These are phyloP conservation scores for Mesorhabditis spiculigera DNA, from an alignment of 2,888 invertebrate genomes.

Conservation along the genomic window DNA sequence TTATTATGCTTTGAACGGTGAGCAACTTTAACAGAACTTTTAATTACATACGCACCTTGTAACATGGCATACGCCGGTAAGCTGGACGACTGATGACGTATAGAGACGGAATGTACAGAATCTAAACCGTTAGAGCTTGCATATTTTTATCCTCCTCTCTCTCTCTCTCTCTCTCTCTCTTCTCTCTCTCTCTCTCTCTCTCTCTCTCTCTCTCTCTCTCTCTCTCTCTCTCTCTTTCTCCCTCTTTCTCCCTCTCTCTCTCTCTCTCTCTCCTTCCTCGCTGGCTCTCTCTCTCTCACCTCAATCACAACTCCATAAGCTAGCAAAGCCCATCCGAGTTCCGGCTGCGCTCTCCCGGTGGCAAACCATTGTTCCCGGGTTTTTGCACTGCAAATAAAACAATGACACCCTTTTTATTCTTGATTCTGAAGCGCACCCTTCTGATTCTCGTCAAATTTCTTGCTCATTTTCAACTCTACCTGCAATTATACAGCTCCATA, in stretches of 20 bases:
- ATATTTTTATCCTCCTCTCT: too few relatives aligned
- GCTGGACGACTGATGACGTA: background rate
- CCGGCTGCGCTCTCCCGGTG: background rate
- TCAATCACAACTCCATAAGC: background rate
- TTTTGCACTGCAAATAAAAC: background rate
- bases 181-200: too few relatives aligned
- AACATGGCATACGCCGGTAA: background rate
- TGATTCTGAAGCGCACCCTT: too few relatives aligned
- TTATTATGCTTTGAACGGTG: background rate
- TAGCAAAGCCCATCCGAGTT: background rate
- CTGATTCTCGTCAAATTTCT: too few relatives aligned
- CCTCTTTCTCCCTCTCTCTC: background rate
- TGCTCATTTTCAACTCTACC: background rate
- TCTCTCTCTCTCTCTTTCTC: too few relatives aligned
- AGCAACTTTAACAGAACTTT: background rate
- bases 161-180: too few relatives aligned
- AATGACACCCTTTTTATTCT: too few relatives aligned
- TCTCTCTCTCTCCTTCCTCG: too few relatives aligned
- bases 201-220: too few relatives aligned
- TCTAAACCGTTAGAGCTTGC: too few relatives aligned
- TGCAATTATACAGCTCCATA: conserved; percentile 1
- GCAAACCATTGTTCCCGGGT: background rate
- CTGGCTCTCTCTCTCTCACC: background rate
- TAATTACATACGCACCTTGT: background rate
- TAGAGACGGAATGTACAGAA: background rate